Percentiles rank a stretch among this genome's conserved stretches.
These are phyloP conservation scores for Microplitis deprimator DNA, from an alignment of 2,888 invertebrate species.

Conservation along the genomic window DNA sequence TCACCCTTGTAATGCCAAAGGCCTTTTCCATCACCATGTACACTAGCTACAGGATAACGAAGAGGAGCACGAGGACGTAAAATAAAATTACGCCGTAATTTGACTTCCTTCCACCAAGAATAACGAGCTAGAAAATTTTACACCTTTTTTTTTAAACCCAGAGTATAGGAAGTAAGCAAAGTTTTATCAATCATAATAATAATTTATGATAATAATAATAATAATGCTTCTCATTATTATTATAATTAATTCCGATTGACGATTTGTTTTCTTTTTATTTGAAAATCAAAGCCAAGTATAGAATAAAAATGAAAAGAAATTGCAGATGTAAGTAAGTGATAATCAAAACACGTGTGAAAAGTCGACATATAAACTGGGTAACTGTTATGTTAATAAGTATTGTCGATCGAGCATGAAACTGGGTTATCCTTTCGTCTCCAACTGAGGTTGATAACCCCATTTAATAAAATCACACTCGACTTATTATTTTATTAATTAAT, in stretches of 20 bases:
- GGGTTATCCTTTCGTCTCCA: constrained; percentile 57
- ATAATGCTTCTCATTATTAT: background rate
- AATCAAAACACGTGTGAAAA: constrained; percentile 26
- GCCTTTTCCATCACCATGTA: constrained; percentile 63
- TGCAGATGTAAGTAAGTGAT: constrained; percentile 11
- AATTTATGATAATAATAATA: background rate
- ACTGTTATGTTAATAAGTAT: constrained; percentile 63
- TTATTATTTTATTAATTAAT: constrained; percentile 9
- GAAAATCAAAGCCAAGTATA: background rate
- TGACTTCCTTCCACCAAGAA: constrained; percentile 65
- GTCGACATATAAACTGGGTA: constrained; percentile 33
- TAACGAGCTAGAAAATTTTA: constrained; percentile 68
- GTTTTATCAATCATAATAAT: background rate
- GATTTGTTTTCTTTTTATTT: background rate
- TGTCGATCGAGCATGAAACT: constrained; percentile 54
- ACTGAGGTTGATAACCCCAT: constrained; percentile 55
- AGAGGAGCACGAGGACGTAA: constrained; percentile 49
- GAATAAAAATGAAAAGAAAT: background rate
- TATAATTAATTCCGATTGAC: background rate
- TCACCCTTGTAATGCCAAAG: constrained; percentile 66
- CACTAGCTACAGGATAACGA: constrained; percentile 63
- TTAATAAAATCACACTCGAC: background rate
- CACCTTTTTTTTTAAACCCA: constrained; percentile 37
- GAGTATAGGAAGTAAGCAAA: background rate
- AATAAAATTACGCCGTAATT: constrained; percentile 57